These are phyloP conservation scores for Chaetura pelagica DNA, from an alignment of 2,113 vertebrate genomes.

Conservation along the genomic window DNA sequence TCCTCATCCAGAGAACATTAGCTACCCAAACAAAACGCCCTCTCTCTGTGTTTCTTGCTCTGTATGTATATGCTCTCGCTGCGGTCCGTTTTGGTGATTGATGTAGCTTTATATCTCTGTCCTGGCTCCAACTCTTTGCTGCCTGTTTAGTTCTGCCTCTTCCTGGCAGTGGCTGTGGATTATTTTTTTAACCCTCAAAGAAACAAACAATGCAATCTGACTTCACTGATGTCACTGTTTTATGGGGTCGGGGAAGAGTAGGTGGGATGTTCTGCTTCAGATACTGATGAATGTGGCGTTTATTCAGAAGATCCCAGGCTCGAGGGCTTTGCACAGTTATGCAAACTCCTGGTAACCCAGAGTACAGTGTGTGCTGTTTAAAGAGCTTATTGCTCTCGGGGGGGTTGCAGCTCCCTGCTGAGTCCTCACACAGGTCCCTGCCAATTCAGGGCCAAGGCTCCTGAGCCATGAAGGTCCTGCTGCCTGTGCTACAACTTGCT, in stretches of 20 bases:
- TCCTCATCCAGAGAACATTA: conserved; percentile 34
- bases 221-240: neutral
- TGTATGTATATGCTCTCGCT: neutral
- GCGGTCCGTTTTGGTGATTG: conserved; percentile 10
- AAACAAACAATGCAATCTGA: neutral
- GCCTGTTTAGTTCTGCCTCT: conserved; percentile 15
- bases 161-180: neutral
- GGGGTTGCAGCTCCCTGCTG: neutral
- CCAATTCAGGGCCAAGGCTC: neutral
- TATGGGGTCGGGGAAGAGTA: neutral
- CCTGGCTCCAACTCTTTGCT: conserved; percentile 14
- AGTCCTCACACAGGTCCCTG: neutral
- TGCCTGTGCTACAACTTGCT: neutral
- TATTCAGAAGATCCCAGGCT: neutral
- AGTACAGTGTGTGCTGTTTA: conserved; percentile 35
- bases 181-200: conserved; percentile 51
- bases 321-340: neutral
- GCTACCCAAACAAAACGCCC: conserved; percentile 53
- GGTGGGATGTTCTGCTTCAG: conserved; percentile 3
- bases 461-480: neutral
- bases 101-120: conserved; percentile 13
- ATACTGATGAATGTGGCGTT: conserved; percentile 13
- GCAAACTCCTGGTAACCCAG: neutral
- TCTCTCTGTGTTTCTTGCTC: neutral
- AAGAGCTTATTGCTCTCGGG: neutral